Base-by-base conservation (phyloP, 2,888 invertebrate genomes). In the Leucoma salicis region DNA sequence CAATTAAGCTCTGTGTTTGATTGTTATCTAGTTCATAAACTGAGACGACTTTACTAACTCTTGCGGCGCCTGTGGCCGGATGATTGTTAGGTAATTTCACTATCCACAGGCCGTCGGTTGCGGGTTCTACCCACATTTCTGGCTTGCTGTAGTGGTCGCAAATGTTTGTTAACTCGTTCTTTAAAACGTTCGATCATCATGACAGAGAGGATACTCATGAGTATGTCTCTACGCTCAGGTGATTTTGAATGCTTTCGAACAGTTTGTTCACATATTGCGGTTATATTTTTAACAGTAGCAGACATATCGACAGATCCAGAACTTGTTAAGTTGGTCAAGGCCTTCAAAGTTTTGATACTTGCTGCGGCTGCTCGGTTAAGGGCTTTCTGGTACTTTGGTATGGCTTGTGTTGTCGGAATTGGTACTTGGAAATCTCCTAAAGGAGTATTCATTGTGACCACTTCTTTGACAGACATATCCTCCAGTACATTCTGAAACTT, bases 91-190 rank as follows among this genome's bases (percentile, higher is more conserved):
- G 2, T 25, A 8, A 2, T 3, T 25, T 25, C 3, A 25, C 25
- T 28, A 28, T 13, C 42, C 42, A 42, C 32, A 42, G 7, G 0
- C 42, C 42, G 0, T 7, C 1, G 1, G 42, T 27, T 0, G 36
- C 27, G 27, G 36, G 42, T 10, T 42, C 42, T 1, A 36, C 32
- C 42, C 42, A 36, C 36, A 42, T 36, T 14, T 42, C 42, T 0
- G 27, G 42, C 28, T 36, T 31, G 4, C 28, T 21, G 11, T 36
- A 42, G 6, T 36, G 28, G 0, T 42, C 21, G 3, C 36, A 32
- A 1, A 42, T 42, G 10, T 14, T 0, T 0, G 2, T 1, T 25
- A 35, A 0, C 0, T 15, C 11, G n/a, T 1, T 35, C 14, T n/a
- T 35, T 35, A 0, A 27, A 0, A 0, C 35, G 4, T 10, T 35